Conservation (phyloP, 2,888 invertebrate species). For the Pachydiplax longipennis region DNA sequence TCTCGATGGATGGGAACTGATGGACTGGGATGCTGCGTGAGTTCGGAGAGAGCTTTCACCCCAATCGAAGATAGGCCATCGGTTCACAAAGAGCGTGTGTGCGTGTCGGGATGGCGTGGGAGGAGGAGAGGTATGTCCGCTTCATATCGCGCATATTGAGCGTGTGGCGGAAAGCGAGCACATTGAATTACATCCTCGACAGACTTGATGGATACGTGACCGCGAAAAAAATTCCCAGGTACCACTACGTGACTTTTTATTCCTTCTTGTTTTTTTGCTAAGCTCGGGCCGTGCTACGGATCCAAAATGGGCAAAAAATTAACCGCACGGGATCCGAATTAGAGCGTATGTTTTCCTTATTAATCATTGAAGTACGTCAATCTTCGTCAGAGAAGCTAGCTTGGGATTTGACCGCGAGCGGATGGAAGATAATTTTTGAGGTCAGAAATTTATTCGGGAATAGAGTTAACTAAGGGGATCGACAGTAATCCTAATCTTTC, state of each 20-base stretch:
- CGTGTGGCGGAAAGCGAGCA: not conserved
- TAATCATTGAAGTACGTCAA: not conserved
- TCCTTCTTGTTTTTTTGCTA: not conserved
- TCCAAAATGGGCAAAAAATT: not conserved
- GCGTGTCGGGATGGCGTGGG: not conserved
- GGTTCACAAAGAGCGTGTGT: not conserved
- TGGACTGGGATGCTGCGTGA: not conserved
- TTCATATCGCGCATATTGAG: not conserved
- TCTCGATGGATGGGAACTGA: not conserved
- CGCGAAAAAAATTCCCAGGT: not conserved
- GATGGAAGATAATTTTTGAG: not conserved
- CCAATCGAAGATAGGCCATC: not conserved
- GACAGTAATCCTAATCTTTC: too few relatives aligned
- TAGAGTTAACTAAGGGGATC: too few relatives aligned
- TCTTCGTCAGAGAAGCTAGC: not conserved
- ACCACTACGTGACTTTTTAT: not conserved
- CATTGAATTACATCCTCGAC: not conserved
- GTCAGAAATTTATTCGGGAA: too few relatives aligned
- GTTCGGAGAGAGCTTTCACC: not conserved
- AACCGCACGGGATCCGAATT: not conserved
- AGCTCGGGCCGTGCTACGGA: not conserved
- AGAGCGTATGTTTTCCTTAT: not conserved
- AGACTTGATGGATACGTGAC: not conserved
- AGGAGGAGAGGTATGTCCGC: not conserved
- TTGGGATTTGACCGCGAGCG: not conserved